These are phyloP conservation scores for Megalopta genalis DNA, from an alignment of 1,140 invertebrate genomes.

Conservation along the genomic window DNA sequence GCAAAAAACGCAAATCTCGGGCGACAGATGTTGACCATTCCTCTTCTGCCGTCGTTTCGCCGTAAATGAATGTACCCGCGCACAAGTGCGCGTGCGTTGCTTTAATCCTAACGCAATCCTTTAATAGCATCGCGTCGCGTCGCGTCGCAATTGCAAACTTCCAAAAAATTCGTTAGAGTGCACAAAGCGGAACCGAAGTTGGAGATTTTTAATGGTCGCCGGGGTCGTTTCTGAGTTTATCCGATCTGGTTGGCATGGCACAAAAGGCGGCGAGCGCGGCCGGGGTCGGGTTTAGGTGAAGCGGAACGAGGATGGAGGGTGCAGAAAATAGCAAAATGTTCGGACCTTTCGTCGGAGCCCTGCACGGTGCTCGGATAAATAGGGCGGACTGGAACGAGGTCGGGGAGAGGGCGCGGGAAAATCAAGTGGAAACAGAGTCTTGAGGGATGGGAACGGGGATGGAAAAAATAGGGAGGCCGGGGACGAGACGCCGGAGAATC, in stretches of 20 bases:
- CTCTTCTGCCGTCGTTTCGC: too few relatives aligned
- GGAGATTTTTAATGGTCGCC: too few relatives aligned
- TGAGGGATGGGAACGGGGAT: conserved; percentile 2
- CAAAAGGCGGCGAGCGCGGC: conserved; percentile 25
- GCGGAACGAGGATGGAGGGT: conserved; percentile 23
- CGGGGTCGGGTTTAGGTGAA: conserved; percentile 24
- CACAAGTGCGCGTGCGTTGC: too few relatives aligned
- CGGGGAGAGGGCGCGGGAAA: conserved; percentile 13
- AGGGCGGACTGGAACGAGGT: conserved; percentile 36
- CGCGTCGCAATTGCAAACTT: too few relatives aligned
- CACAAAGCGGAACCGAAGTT: too few relatives aligned
- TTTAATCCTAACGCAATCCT: too few relatives aligned
- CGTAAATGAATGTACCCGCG: too few relatives aligned
- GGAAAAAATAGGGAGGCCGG: conserved; percentile 16
- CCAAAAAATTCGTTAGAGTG: too few relatives aligned
- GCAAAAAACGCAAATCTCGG: too few relatives aligned
- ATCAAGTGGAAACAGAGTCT: conserved; percentile 47
- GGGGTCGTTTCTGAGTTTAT: conserved; percentile 40
- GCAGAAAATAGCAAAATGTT: conserved; percentile 37
- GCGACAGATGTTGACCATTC: too few relatives aligned
- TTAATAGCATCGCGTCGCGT: too few relatives aligned
- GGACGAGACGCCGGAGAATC: conserved; percentile 2
- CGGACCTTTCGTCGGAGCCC: conserved; percentile 23
- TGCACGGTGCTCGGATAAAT: conserved; percentile 54
- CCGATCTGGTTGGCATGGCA: conserved; percentile 34